Evolutionary conservation across 2,113 vertebrate genomes (phyloP), one percentile per base, ranked within the genome.

Genomic region (Zosterops lateralis): DNA sequence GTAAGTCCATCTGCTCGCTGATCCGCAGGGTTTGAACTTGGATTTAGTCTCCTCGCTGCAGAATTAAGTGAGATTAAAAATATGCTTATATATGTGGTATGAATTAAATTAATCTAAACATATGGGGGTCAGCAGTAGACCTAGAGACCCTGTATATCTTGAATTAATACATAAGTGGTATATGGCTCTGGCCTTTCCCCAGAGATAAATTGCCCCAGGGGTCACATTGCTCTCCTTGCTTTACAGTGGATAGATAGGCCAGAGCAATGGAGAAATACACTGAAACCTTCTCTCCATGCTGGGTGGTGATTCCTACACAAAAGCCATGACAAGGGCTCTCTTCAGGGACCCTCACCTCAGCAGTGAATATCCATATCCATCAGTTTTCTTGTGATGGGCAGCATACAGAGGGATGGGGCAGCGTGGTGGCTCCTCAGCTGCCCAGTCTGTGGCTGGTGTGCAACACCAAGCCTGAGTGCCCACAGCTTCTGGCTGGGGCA

Each of bases 381-480:
- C 25, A n/a, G 17, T 45, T 57, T 38, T n/a, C 1, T 1, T 0
- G 3, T 66, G 36, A 20, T 32, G 65, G 47, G 10, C 17, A 66
- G 24, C 0, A 0, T 6, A 21, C 11, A 51, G 61, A 47, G 14
- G 12, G 20, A 26, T 40, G 28, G 13, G 15, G 14, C 16, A n/a
- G 12, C 16, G 12, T 24, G 32, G 14, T 51, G 40, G 7, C 16
- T 61, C 12, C 50, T 68, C 1, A 3, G 15, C 5, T 0, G 1
- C 28, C 28, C 13, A 10, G 45, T 4, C 22, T 1, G 1, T 1
- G 6, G 25, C 34, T 0, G 0, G 17, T 40, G 44, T 4, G 2
- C 17, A 56, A 10, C 12, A 32, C 25, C 24, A 8, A 20, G 29
- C 29, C 24, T 51, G 48, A 10, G 28, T 3, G 4, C 0, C 0